These are phyloP conservation scores for Fukomys damarensis DNA, from an alignment of 2,113 vertebrate species.

Conservation along the genomic window DNA sequence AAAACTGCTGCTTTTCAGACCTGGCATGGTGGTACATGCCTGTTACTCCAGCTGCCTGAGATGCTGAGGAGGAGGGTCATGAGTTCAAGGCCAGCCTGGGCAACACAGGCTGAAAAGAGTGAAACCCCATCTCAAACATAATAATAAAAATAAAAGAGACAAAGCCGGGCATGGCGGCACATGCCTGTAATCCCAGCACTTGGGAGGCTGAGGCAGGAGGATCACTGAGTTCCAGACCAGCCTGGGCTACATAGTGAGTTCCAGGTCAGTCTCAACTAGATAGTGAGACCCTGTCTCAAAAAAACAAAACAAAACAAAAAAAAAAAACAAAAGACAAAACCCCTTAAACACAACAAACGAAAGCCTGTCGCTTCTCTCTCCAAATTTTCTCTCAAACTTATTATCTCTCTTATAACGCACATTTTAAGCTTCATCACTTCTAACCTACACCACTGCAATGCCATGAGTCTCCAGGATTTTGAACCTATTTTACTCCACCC, in stretches of 20 bases:
- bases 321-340: neutral
- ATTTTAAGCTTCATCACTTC: neutral
- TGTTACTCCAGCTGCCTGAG: neutral
- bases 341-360: neutral
- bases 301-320: neutral
- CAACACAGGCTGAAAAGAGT: too few species aligned
- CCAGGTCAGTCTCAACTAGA: too few species aligned
- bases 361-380: neutral
- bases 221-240: too few species aligned
- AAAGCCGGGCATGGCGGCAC: too few species aligned
- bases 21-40: neutral
- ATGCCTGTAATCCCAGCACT: too few species aligned
- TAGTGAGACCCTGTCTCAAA: neutral
- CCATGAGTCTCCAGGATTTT: neutral
- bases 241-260: too few species aligned
- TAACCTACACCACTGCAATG: neutral
- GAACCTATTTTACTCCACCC: neutral
- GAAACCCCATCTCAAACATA: neutral
- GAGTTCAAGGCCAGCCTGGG: neutral
- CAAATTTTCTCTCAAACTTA: neutral
- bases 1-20: neutral
- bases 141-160: neutral
- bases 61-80: neutral
- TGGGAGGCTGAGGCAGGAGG: too few species aligned
- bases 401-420: neutral